Percentiles rank a stretch among this genome's conserved stretches.
Evolutionary conservation across 2,888 invertebrate genomes (phyloP).

Genomic region (Epistrophe grossulariae): DNA sequence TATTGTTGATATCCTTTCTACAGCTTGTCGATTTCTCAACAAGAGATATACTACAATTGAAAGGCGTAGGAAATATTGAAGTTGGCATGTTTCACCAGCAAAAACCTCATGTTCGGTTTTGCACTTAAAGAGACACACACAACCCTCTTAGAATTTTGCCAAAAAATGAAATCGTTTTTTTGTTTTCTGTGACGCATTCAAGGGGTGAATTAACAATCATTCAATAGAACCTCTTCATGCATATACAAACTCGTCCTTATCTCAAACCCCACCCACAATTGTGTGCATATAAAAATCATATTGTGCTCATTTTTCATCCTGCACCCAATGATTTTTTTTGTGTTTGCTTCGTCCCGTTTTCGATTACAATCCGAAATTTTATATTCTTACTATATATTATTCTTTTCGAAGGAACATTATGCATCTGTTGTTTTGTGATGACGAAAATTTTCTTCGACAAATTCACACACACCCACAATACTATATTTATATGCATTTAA

Average conservation of each 20-base stretch:
- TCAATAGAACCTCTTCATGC: conserved; percentile 56
- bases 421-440: conserved; percentile 75
- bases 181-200: conserved; percentile 42
- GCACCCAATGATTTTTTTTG: not conserved
- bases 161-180: conserved; percentile 37
- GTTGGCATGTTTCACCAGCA: conserved; percentile 49
- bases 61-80: conserved; percentile 59
- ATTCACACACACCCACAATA: conserved; percentile 15
- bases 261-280: conserved; percentile 49
- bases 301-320: conserved; percentile 43
- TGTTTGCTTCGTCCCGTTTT: conserved; percentile 30
- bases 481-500: conserved; percentile 20
- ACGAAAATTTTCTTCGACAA: conserved; percentile 44
- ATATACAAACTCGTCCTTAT: not conserved
- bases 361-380: conserved; percentile 58
- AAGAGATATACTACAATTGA: conserved; percentile 55
- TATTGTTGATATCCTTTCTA: not conserved
- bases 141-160: conserved; percentile 63
- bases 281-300: conserved; percentile 51
- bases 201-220: conserved; percentile 73
- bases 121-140: conserved; percentile 23
- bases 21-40: conserved; percentile 63
- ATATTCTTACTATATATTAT: conserved; percentile 2
- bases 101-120: conserved; percentile 24
- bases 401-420: conserved; percentile 54